Conservation (phyloP, 2,888 invertebrate species). For the Germaria angustata region DNA sequence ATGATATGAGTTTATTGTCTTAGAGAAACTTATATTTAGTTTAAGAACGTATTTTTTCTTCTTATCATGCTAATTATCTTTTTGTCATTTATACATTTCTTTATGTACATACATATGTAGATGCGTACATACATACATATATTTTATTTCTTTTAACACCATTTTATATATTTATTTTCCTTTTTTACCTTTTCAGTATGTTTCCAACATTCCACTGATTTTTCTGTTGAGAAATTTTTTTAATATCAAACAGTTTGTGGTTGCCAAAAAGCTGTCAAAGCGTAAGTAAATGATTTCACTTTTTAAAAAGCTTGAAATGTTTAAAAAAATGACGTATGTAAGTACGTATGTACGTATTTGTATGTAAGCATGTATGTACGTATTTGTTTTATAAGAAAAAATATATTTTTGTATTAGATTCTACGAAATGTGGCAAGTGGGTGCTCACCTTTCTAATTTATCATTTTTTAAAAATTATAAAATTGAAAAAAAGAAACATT, state of each 20-base stretch:
- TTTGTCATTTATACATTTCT: background rate
- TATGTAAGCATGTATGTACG: too few relatives aligned
- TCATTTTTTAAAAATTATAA: too few relatives aligned
- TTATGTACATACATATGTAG: too few relatives aligned
- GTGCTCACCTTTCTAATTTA: background rate
- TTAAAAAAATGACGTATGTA: background rate
- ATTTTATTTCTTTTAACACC: background rate
- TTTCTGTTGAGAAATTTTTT: background rate
- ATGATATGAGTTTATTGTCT: too few relatives aligned
- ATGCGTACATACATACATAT: too few relatives aligned
- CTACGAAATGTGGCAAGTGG: background rate
- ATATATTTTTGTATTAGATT: too few relatives aligned
- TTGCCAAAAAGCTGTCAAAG: constrained; percentile 16
- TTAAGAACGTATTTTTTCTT: too few relatives aligned
- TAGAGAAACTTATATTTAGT: too few relatives aligned
- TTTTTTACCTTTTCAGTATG: background rate
- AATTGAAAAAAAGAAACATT: too few relatives aligned
- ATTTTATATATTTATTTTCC: background rate
- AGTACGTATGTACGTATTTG: background rate
- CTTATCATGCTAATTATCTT: background rate
- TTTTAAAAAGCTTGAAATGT: background rate
- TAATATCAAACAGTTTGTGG: background rate
- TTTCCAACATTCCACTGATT: background rate
- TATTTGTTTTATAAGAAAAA: too few relatives aligned
- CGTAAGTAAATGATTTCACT: background rate